A percentile compares a stretch with the other conserved stretches of the same genome.
Evolutionary conservation across 2,888 invertebrate species (phyloP).

Genomic region (Rhagonycha fulva): DNA sequence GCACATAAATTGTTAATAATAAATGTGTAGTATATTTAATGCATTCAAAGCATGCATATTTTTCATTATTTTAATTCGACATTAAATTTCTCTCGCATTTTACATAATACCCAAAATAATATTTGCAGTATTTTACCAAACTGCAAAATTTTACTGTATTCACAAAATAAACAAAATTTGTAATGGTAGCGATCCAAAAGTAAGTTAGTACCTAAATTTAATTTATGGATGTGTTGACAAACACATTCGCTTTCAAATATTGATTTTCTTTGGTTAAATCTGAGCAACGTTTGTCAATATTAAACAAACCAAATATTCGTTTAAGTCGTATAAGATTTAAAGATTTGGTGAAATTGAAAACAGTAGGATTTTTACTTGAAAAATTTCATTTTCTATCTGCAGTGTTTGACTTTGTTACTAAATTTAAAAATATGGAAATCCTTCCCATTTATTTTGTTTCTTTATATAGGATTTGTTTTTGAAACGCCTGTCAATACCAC

Average conservation of each 20-base stretch:
- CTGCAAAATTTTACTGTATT: neutral
- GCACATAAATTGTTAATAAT: neutral
- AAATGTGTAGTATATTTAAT: neutral
- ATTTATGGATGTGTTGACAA: slow-evolving; percentile 24
- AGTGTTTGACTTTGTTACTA: neutral
- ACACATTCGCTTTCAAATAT: slow-evolving; percentile 23
- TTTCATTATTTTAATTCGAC: neutral
- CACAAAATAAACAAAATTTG: neutral
- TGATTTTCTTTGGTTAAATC: slow-evolving; percentile 16
- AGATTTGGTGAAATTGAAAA: neutral
- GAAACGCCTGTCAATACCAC: neutral
- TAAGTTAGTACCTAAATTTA: slow-evolving; percentile 1
- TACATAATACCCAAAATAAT: neutral
- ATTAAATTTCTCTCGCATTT: neutral
- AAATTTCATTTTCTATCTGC: slow-evolving; percentile 11
- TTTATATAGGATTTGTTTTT: neutral
- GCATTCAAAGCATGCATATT: neutral
- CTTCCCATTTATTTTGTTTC: neutral
- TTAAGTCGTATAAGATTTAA: neutral
- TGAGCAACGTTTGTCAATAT: slow-evolving; percentile 21
- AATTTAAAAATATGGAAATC: neutral
- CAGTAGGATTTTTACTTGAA: neutral
- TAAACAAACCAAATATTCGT: slow-evolving; percentile 18
- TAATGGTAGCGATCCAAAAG: neutral
- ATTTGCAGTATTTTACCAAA: neutral